Evolutionary conservation across 2,888 invertebrate genomes (phyloP), one percentile per base, ranked within the genome.

Genomic region (Patella ulyssiponensis): DNA sequence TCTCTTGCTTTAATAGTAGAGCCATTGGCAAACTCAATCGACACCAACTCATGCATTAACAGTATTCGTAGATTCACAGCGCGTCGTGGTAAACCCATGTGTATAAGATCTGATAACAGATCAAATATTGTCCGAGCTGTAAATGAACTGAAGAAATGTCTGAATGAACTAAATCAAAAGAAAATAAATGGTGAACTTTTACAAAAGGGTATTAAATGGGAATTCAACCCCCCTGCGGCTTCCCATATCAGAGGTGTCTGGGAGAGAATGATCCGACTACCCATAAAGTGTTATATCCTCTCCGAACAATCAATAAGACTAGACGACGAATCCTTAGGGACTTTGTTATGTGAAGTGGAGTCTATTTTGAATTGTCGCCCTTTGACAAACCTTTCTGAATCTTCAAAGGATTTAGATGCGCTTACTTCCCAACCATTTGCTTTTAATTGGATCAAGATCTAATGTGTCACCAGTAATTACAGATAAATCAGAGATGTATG

Each of bases 371-470:
- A 82, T 58, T 58, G 70, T 54, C 15, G 80, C 14, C 83, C 81
- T n/a, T 58, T 82, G 17, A 76, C 81, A 23, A 69, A 33, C 11
- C 20, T 77, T n/a, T 74, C 77, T 4, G 69, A 58, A 58, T 70
- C 77, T 64, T 71, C 77, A 9, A 53, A 54, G 53, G 81, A 82
- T 53, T 44, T 80, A n/a, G 52, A 64, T 15, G 75, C 78, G n/a
- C 51, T 80, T 15, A 82, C 80, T n/a, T n/a, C 83, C 83, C 54
- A 79, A 80, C 56, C 79, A 81, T 27, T 58, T 83, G 53, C 75
- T 83, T 5, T 27, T 76, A 23, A 51, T 80, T 9, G 51, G 53
- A n/a, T 15, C 69, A 11, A 72, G 73, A 9, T n/a, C 72, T 20
- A 33, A 14, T 9, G 23, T 77, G 52, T 80, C 80, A 17, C 81